Percentiles rank a stretch among this genome's conserved stretches.
phyloP scores from a whole-genome alignment of 2,113 vertebrate species.

The Hemibagrus wyckioides region DNA sequence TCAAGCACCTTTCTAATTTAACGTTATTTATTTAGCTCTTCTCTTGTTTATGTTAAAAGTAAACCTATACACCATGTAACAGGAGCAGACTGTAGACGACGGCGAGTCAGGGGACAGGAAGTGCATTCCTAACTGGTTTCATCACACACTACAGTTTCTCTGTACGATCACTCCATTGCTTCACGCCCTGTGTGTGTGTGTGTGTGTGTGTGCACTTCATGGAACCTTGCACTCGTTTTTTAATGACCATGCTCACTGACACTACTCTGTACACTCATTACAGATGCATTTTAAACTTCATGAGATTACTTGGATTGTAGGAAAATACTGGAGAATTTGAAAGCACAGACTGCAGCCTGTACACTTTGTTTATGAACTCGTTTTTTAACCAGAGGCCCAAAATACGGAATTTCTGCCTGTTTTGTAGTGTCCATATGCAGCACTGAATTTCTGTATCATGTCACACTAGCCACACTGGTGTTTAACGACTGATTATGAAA shows the following conservation, averaged over 20 bases:
- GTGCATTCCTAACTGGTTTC: not conserved
- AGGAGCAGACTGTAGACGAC: not conserved
- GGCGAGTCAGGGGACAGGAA: not conserved
- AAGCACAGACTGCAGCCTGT: not conserved
- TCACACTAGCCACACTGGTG: too few relatives aligned
- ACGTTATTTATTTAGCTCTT: not conserved
- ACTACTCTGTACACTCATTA: not conserved
- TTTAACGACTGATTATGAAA: too few relatives aligned
- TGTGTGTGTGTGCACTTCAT: not conserved
- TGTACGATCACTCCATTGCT: not conserved
- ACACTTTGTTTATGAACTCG: not conserved
- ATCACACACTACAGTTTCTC: not conserved
- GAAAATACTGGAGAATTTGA: not conserved
- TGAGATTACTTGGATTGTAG: not conserved
- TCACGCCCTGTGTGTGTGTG: not conserved
- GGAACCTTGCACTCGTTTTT: not conserved
- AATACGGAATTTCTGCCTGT: not conserved
- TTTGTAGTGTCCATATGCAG: too few relatives aligned
- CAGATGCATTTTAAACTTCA: not conserved
- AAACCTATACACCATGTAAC: not conserved
- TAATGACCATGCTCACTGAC: not conserved
- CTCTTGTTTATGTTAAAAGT: not conserved
- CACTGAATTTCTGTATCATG: too few relatives aligned
- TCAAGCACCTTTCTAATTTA: not conserved
- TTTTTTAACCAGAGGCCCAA: not conserved